Evolutionary conservation across 2,113 vertebrate genomes (phyloP), one percentile per base, ranked within the genome.

Genomic region (Mastomys natalensis): DNA sequence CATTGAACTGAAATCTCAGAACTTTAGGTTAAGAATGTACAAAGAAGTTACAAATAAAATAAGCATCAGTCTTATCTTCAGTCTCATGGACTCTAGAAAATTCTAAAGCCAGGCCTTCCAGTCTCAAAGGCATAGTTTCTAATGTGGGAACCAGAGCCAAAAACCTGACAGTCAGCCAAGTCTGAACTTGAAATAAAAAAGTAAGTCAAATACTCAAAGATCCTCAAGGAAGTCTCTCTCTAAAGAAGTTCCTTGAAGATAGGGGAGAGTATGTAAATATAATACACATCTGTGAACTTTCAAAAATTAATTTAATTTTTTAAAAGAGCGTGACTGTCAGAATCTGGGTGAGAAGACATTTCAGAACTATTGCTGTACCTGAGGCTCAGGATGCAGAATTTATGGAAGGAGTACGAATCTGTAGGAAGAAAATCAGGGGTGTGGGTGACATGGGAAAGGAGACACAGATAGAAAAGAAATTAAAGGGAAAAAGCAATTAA

Each of bases 31-130:
- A 55, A 60, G 31, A 53, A 53, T 62, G 8, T 43, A 64, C 53
- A 81, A 96, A 94, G 51, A 92, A 90, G 66, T 86, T 81, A 82
- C 37, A 37, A 90, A 45, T 58, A 73, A 81, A 97, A 77, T 31
- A 60, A 80, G 9, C 45, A 77, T 78, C 31, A 60, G 45, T 70
- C 62, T 90, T 94, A 13, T 95, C 21, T 70, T 37, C 80, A 82
- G 55, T 29, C 81, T 73, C 43, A 85, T 0, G 26, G 82, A 66
- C 40, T 11, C 84, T 92, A 53, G 43, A 64, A 58, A 77, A 73
- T 43, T 62, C 7, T 17, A n/a, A 88, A 53, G 19, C 11, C 12
- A 90, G 45, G 4, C 66, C 73, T 95, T 94, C 40, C 15, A 8
- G 37, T 89, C 68, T 86, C 85, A 53, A 43, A 81, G 74, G 21